A percentile compares a stretch with the other conserved stretches of the same genome.
These are phyloP conservation scores for Myzus persicae DNA, from an alignment of 1,140 invertebrate species.

Conservation along the genomic window DNA sequence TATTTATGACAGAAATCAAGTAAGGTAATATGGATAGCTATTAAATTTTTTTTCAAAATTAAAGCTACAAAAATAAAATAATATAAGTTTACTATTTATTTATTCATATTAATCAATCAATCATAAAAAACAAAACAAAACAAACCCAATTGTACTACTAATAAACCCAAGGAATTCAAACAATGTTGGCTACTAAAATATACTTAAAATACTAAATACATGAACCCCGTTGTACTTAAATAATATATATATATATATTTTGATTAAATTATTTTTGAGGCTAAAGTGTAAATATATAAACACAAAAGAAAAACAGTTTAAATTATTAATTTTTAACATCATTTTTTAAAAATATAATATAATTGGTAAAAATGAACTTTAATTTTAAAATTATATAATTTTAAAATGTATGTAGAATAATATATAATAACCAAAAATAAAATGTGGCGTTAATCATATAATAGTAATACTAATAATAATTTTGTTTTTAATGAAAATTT, in stretches of 20 bases:
- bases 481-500: background rate
- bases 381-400: slow-evolving; percentile 23
- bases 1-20: slow-evolving; percentile 21
- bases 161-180: slow-evolving; percentile 53
- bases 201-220: slow-evolving; percentile 49
- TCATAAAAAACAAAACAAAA: slow-evolving; percentile 25
- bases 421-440: background rate
- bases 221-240: slow-evolving; percentile 18
- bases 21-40: slow-evolving; percentile 37
- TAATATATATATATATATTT: slow-evolving; percentile 31
- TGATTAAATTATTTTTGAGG: slow-evolving; percentile 15
- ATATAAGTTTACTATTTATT: slow-evolving; percentile 22
- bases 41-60: slow-evolving; percentile 22
- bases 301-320: background rate
- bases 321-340: background rate
- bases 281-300: background rate
- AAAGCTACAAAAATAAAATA: slow-evolving; percentile 28
- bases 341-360: background rate
- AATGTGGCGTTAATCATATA: background rate
- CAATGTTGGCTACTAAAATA: slow-evolving; percentile 51
- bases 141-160: slow-evolving; percentile 6
- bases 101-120: slow-evolving; percentile 39
- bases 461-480: background rate
- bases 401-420: background rate
- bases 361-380: background rate